A percentile compares a stretch with the other conserved stretches of the same genome.
These are phyloP conservation scores for Arion vulgaris DNA, from an alignment of 1,140 invertebrate genomes.

Conservation along the genomic window DNA sequence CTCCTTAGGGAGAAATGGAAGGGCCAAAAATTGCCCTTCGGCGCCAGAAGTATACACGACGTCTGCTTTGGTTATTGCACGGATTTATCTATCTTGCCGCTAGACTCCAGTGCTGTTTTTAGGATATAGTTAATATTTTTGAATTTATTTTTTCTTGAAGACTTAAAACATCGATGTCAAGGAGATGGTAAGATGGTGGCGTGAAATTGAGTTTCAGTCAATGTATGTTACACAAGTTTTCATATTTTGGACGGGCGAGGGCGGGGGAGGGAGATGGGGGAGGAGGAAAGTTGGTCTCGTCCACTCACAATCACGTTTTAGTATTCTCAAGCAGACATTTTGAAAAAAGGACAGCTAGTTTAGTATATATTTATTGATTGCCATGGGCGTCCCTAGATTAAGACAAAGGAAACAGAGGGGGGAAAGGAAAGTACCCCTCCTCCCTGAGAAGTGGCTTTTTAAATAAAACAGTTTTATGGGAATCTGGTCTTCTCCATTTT, in stretches of 20 bases:
- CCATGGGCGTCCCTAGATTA: too few relatives aligned
- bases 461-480: too few relatives aligned
- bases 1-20: neutral
- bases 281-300: neutral
- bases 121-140: neutral
- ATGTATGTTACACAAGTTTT: too few relatives aligned
- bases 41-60: constrained; percentile 36
- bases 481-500: too few relatives aligned
- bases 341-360: too few relatives aligned
- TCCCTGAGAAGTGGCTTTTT: too few relatives aligned
- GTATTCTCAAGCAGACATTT: too few relatives aligned
- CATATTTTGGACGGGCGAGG: neutral
- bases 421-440: too few relatives aligned
- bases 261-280: neutral
- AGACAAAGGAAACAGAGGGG: too few relatives aligned
- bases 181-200: neutral
- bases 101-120: neutral
- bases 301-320: too few relatives aligned
- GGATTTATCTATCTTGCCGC: constrained; percentile 40
- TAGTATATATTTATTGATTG: too few relatives aligned
- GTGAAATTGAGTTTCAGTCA: neutral
- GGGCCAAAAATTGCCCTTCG: constrained; percentile 4
- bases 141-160: neutral
- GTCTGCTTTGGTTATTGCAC: constrained; percentile 44
- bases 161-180: neutral